These are phyloP conservation scores for Brachionus paranguensis DNA, from an alignment of 1,140 invertebrate species.

Conservation along the genomic window DNA sequence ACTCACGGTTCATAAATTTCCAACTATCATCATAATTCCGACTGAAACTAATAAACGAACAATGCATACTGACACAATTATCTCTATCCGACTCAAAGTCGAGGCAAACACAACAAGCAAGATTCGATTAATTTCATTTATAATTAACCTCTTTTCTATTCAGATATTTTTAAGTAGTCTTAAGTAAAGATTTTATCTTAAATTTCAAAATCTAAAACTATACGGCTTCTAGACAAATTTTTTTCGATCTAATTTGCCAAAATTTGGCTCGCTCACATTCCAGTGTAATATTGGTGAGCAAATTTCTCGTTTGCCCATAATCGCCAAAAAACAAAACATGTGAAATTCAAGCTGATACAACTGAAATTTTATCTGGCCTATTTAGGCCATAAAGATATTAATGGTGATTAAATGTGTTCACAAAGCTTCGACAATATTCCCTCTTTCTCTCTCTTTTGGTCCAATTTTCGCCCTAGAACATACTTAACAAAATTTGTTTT, in stretches of 20 bases:
- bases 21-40: slow-evolving; percentile 19
- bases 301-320: background rate
- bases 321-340: background rate
- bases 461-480: background rate
- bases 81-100: background rate
- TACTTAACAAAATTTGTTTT: background rate
- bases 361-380: background rate
- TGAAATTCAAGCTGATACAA: slow-evolving; percentile 27
- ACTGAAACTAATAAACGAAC: slow-evolving; percentile 3
- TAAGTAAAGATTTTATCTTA: background rate
- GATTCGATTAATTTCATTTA: slow-evolving; percentile 32
- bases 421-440: background rate
- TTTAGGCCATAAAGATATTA: slow-evolving; percentile 20
- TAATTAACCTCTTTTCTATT: slow-evolving; percentile 27
- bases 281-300: background rate
- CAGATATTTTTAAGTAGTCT: slow-evolving; percentile 23
- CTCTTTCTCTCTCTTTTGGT: background rate
- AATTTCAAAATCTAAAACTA: background rate
- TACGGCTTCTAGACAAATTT: background rate
- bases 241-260: background rate
- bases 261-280: background rate
- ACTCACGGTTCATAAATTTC: slow-evolving; percentile 31
- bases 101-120: background rate
- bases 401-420: slow-evolving; percentile 3
- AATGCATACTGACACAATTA: slow-evolving; percentile 18